Evolutionary conservation across 2,113 vertebrate genomes (phyloP).

Genomic region (Lucifuga dentata): DNA sequence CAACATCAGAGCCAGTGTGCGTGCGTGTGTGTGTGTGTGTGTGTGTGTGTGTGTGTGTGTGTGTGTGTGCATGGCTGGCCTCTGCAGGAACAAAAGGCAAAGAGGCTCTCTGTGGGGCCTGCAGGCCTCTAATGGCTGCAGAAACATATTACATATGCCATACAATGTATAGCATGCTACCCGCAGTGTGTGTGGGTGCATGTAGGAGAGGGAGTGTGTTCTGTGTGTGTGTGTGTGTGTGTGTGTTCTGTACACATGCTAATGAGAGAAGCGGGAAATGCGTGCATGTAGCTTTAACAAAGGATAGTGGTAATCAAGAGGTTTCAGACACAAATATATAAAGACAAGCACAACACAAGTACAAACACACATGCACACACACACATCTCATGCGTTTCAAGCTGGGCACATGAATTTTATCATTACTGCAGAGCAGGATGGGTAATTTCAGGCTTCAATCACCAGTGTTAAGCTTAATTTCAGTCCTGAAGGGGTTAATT

Average conservation of each 20-base stretch:
- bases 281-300: conserved; percentile 62
- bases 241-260: conserved; percentile 28
- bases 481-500: conserved; percentile 83
- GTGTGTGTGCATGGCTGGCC: conserved; percentile 50
- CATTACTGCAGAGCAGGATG: conserved; percentile 63
- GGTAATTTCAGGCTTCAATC: conserved; percentile 81
- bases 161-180: conserved; percentile 29
- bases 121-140: conserved; percentile 42
- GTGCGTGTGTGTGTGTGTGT: conserved; percentile 43
- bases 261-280: conserved; percentile 61
- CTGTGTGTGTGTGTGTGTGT: neutral
- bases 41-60: conserved; percentile 48
- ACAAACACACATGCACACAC: neutral
- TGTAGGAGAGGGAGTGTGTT: too few species aligned
- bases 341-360: conserved; percentile 28
- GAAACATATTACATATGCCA: conserved; percentile 58
- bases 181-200: conserved; percentile 7
- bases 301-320: conserved; percentile 60
- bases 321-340: conserved; percentile 33
- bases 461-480: conserved; percentile 76
- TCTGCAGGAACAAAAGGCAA: conserved; percentile 64
- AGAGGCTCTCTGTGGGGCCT: conserved; percentile 42
- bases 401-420: conserved; percentile 48
- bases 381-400: conserved; percentile 10
- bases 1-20: conserved; percentile 73